Base-by-base conservation (phyloP, 2,888 invertebrate genomes). In the Eledona agricola region DNA sequence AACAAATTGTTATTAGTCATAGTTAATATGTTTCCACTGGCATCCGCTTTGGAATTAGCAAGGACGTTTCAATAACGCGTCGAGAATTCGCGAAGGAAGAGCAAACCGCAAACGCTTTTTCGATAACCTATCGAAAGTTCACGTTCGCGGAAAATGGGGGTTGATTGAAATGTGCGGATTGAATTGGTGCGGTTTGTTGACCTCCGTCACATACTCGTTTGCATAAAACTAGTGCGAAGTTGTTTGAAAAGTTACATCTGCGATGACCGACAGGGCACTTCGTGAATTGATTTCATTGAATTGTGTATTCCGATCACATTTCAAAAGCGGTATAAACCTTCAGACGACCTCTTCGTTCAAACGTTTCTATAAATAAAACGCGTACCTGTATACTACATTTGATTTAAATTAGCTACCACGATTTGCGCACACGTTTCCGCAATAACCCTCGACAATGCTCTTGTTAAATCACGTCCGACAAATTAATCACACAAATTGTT, bases 101-200 rank as follows among this genome's bases (percentile, higher is more conserved):
- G 19, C 35, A 10, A 35, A 35, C 19, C 10, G 10, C 22, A 9
- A 35, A 6, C 7, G 10, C 19, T 35, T 35, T 35, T 35, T 35
- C 3, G 31, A 31, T 31, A 31, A 15, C 16, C 5, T 15, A 31
- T 31, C 10, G 10, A 26, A 31, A 31, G 31, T 31, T 31, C 31
- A 31, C 12, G 29, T n/a, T 29, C 15, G 29, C 7, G 12, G 12
- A 40, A 26, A 38, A 11, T 23, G 15, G 15, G 10, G 7, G 23
- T 25, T 25, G 16, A 19, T 35, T 9, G 17, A 23, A 13, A 31
- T 32, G 46, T 28, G 25, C 34, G 46, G 17, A 31, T 46, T 10
- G 17, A 32, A 43, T 31, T 32, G 32, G 15, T 43, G 43, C 46
- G 35, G 46, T 46, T 46, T 46, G 19, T 46, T 46, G 46, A 46